These are phyloP conservation scores for Pterostichus niger DNA, from an alignment of 2,888 invertebrate species.

Conservation along the genomic window DNA sequence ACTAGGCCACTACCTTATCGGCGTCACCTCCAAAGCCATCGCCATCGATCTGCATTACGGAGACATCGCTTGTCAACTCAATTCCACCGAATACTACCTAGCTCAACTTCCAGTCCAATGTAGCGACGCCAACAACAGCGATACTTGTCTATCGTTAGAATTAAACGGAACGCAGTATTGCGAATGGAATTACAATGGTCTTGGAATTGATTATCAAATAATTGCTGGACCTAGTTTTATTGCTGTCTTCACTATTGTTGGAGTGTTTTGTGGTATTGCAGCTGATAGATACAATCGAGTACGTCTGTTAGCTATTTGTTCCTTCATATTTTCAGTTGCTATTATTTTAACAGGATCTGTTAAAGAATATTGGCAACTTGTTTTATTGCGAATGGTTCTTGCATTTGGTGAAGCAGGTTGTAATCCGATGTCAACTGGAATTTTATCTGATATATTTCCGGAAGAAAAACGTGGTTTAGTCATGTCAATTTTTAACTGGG, in stretches of 20 bases:
- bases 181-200: conserved; percentile 95
- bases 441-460: conserved; percentile 89
- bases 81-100: conserved; percentile 80
- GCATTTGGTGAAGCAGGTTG: conserved; percentile 94
- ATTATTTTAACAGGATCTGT: conserved; percentile 92
- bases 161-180: conserved; percentile 89
- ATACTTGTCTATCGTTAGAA: conserved; percentile 83
- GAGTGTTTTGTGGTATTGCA: conserved; percentile 90
- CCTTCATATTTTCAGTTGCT: conserved; percentile 89
- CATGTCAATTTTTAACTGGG: conserved; percentile 97
- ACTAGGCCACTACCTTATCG: conserved; percentile 92
- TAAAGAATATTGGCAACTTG: conserved; percentile 93
- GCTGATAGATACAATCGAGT: conserved; percentile 90
- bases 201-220: conserved; percentile 95
- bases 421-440: conserved; percentile 92
- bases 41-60: conserved; percentile 92
- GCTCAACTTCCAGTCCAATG: conserved; percentile 80
- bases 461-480: conserved; percentile 91
- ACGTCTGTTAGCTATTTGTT: conserved; percentile 86
- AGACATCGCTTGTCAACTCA: conserved; percentile 90
- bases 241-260: conserved; percentile 93
- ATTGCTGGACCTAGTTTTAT: conserved; percentile 96
- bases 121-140: conserved; percentile 79
- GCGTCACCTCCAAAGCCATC: conserved; percentile 92
- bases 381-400: conserved; percentile 90